Base-by-base conservation (phyloP, 2,888 invertebrate genomes). In the Chaetogeoica ovagalla region DNA sequence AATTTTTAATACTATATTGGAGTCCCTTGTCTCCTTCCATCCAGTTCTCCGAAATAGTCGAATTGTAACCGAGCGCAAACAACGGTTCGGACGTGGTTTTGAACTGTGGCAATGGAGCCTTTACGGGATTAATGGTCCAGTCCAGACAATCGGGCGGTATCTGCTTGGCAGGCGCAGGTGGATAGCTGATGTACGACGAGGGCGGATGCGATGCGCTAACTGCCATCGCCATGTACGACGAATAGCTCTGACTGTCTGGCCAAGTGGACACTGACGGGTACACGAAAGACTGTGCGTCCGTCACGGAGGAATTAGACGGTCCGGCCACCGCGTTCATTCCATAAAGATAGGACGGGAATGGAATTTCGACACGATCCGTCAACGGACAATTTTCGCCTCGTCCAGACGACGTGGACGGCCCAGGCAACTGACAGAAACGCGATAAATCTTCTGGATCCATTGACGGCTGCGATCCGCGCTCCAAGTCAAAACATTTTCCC, bases 1-100 rank as follows among this genome's bases (percentile, higher is more conserved):
- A 79, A n/a, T 79, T 79, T 57, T 79, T 79, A 43, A 79, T 79
- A 57, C 79, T 79, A 15, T 79, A 79, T 15, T 79, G 79, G 0
- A 79, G 71, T 1, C 71, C 79, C 57, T 79, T 65, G 43, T 79
- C 70, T 15, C 48, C 79, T 57, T 52, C 79, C 69, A 71, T 71
- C 79, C 79, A 79, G 21, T 71, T 79, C 63, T 79, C 79, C 3
- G 79, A 79, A 39, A 79, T 71, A 2, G 79, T 71, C 13, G 79
- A 63, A 57, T 21, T 57, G n/a, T 71, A 79, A 9, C 79, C 79
- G 13, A 71, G 63, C 9, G 70, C 0, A 7, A 79, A 79, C 21
- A 79, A 65, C 13, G 71, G 79, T n/a, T 79, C 63, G 6, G 71
- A 55, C 5, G 79, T 79, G 13, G 79, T 79, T 57, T 79, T 79